Base-by-base conservation (phyloP, 2,113 vertebrate species). In the Catharus minimus region DNA sequence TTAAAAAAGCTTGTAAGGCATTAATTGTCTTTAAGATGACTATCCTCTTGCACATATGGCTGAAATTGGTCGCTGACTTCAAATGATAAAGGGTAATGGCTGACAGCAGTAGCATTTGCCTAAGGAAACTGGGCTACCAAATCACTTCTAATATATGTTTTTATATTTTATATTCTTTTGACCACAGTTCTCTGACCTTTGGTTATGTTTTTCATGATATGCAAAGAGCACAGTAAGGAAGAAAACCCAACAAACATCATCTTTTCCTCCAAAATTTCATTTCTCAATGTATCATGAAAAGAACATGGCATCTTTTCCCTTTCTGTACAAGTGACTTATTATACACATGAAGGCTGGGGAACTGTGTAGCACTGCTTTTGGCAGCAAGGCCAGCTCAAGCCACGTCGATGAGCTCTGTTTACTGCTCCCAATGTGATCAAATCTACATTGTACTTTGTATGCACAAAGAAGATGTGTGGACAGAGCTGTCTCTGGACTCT, bases 1-100 rank as follows among this genome's bases (percentile, higher is more conserved):
- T 38, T 10, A 9, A 56, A 66, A 89, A 74, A 84, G 73, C 61
- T 67, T 49, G 9, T 86, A 82, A 86, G 43, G 66, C 1, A 4
- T 53, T 64, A 83, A 52, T 53, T 78, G 81, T 82, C 69, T 89
- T 89, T 82, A 78, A 53, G 61, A 64, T 75, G 15, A 32, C 47
- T 49, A 44, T 74, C 56, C 57, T 84, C 41, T 81, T 67, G 57
- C 57, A 86, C 41, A 53, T 86, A 43, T 7, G 36, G 52, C 86
- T 90, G 77, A 84, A 90, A 84, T 19, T 68, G 57, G 52, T 61
- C 66, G 82, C n/a, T 53, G 57, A 39, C 68, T 81, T 81, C 84
- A 78, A 81, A 92, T 84, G 41, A 65, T 53, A 64, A 71, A 60
- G 36, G 53, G 56, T 56, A 73, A 62, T 32, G 44, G 30, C 24